Conservation (phyloP, 2,113 vertebrate genomes). For the Lates calcarifer region DNA sequence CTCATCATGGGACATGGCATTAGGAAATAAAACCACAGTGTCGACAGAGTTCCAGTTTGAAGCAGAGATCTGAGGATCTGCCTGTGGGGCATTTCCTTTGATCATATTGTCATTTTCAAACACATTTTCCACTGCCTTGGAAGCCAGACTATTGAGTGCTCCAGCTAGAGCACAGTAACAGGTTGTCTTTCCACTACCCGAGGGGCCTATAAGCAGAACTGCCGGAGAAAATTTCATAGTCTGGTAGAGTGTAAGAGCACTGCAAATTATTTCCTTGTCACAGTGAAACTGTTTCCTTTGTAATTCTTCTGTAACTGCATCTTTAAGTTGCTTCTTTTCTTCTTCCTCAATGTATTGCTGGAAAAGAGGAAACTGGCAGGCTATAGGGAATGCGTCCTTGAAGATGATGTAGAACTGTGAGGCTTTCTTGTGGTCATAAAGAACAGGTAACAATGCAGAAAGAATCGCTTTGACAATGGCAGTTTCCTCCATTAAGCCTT, state of each 20-base stretch:
- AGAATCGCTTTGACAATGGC: constrained; percentile 83
- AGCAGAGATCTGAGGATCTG: constrained; percentile 9
- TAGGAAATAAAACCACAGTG: constrained; percentile 85
- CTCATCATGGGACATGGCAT: constrained; percentile 84
- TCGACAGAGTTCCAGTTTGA: constrained; percentile 75
- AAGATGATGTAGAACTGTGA: constrained; percentile 79
- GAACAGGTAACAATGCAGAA: constrained; percentile 64
- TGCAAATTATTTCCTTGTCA: constrained; percentile 68
- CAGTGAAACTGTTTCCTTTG: constrained; percentile 70
- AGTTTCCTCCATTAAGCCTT: constrained; percentile 80
- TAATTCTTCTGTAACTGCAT: constrained; percentile 80
- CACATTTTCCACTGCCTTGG: constrained; percentile 19
- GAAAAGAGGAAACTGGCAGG: constrained; percentile 50
- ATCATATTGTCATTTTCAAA: neutral
- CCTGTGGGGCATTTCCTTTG: constrained; percentile 6
- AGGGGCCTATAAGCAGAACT: constrained; percentile 86
- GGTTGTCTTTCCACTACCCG: constrained; percentile 90
- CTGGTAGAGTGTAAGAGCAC: constrained; percentile 82
- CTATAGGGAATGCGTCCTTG: constrained; percentile 82
- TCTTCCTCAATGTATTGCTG: constrained; percentile 63
- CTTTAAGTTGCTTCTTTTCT: constrained; percentile 58
- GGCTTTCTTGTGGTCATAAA: constrained; percentile 61
- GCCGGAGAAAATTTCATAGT: constrained; percentile 75
- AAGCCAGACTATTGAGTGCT: constrained; percentile 81
- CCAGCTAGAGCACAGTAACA: constrained; percentile 84